A percentile compares a stretch with the other conserved stretches of the same genome.
phyloP scores from a whole-genome alignment of 2,113 vertebrate species.

The Cyrtonyx montezumae region DNA sequence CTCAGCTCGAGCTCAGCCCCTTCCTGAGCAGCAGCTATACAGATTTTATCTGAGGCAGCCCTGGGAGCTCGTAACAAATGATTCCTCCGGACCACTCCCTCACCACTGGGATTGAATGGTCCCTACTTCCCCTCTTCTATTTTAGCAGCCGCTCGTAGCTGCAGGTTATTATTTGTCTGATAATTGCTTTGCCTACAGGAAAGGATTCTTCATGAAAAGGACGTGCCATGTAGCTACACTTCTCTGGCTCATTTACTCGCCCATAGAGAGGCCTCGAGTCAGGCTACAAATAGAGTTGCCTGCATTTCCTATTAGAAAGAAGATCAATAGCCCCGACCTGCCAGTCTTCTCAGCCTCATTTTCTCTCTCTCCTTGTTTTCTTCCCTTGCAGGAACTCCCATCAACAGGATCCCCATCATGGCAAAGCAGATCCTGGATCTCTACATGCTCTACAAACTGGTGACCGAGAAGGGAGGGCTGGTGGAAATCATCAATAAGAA shows the following conservation, averaged over 20 bases:
- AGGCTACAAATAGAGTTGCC: neutral
- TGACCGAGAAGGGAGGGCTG: conserved; percentile 96
- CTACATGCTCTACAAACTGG: conserved; percentile 95
- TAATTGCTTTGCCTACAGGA: conserved; percentile 46
- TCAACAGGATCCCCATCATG: conserved; percentile 98
- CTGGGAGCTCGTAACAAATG: neutral
- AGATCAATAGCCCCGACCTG: neutral
- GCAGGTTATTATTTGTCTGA: conserved; percentile 7
- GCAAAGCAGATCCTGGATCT: conserved; percentile 97
- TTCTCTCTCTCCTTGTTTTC: neutral
- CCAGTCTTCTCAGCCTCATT: neutral
- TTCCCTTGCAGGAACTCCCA: conserved; percentile 88
- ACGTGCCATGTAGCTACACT: neutral
- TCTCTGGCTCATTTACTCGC: neutral
- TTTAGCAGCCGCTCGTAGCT: neutral
- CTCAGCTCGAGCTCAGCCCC: neutral
- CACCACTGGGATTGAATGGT: neutral
- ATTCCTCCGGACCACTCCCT: neutral
- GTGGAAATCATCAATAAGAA: conserved; percentile 99
- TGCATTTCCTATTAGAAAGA: neutral
- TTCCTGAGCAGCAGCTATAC: neutral
- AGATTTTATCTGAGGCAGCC: neutral
- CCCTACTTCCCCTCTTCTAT: neutral
- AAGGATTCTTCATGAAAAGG: neutral
- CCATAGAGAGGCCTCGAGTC: neutral